phyloP scores from a whole-genome alignment of 2,113 vertebrate genomes.

The Carollia perspicillata region DNA sequence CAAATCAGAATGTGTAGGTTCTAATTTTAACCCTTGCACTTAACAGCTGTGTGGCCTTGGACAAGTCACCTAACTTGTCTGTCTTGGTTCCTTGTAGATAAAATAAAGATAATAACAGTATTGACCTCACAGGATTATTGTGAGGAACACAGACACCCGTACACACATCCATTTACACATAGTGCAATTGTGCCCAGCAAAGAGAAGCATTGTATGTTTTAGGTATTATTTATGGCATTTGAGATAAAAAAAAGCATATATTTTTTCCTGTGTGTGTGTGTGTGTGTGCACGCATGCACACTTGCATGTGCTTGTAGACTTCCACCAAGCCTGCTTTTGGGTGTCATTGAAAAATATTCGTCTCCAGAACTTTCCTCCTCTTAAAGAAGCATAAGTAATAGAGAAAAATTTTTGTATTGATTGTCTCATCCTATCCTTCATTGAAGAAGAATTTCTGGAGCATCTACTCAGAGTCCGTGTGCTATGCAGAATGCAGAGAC shows the following conservation, averaged over 20 bases:
- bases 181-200: neutral
- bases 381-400: neutral
- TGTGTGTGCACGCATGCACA: too few species aligned
- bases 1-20: neutral
- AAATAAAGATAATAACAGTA: neutral
- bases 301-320: neutral
- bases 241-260: neutral
- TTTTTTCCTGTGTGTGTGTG: neutral
- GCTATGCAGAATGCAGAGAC: neutral
- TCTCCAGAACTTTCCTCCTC: neutral
- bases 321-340: neutral
- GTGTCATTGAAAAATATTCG: neutral
- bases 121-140: neutral
- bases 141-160: neutral
- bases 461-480: neutral
- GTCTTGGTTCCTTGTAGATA: neutral
- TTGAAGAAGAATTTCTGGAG: neutral
- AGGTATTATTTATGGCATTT: neutral
- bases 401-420: too few species aligned
- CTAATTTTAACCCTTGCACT: neutral
- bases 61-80: neutral
- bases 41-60: neutral
- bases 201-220: neutral
- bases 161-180: neutral
- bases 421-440: neutral